These are phyloP conservation scores for Limnephilus marmoratus DNA, from an alignment of 2,888 invertebrate genomes.

Conservation along the genomic window DNA sequence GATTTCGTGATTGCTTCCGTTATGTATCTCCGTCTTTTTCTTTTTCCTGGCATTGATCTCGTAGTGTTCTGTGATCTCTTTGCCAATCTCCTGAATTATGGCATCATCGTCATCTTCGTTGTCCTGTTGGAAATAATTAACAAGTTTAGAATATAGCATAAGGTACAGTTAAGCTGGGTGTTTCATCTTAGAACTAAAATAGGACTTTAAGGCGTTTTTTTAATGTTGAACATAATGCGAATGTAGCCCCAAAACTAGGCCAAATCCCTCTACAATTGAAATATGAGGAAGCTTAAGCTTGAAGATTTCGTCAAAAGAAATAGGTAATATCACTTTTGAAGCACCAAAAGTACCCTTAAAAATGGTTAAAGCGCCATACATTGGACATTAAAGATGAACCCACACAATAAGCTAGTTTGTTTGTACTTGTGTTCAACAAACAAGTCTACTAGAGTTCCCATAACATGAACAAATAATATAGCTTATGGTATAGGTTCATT, in stretches of 20 bases:
- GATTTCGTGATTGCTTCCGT: slow-evolving; percentile 68
- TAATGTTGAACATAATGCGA: neutral
- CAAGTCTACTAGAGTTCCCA: too few relatives aligned
- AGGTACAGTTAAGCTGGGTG: neutral
- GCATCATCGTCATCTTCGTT: slow-evolving; percentile 78
- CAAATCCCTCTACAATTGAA: too few relatives aligned
- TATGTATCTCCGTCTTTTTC: slow-evolving; percentile 50
- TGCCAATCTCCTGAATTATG: slow-evolving; percentile 73
- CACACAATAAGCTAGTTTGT: too few relatives aligned
- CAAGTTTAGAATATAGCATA: neutral
- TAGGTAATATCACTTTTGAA: too few relatives aligned
- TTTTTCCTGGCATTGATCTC: slow-evolving; percentile 69
- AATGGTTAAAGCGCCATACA: too few relatives aligned
- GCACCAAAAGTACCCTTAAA: too few relatives aligned
- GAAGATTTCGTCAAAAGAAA: neutral
- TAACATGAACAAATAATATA: too few relatives aligned
- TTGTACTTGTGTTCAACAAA: too few relatives aligned
- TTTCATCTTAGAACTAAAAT: neutral
- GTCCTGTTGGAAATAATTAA: slow-evolving; percentile 69
- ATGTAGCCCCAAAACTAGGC: neutral
- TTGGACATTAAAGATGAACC: too few relatives aligned
- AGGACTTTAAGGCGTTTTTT: neutral
- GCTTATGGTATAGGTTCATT: too few relatives aligned
- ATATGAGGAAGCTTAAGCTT: neutral
- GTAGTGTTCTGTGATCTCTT: slow-evolving; percentile 75